Evolutionary conservation across 2,888 invertebrate species (phyloP).

Genomic region (Muscina levida): DNA sequence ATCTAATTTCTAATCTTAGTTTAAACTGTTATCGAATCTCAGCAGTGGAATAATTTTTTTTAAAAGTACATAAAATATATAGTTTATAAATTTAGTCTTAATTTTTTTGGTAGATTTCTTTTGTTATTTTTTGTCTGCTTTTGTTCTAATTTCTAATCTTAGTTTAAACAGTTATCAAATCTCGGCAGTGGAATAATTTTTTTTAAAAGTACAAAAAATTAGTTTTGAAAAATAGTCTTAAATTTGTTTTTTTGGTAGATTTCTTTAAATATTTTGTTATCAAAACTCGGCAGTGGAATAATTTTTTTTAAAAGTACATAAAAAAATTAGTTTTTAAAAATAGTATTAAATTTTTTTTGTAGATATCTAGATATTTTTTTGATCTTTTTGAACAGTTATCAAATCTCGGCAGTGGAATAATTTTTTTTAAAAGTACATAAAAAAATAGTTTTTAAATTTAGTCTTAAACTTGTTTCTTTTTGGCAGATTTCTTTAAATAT

Average conservation of each 20-base stretch:
- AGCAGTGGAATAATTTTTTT: not conserved
- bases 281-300: not conserved
- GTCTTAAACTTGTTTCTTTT: not conserved
- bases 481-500: not conserved
- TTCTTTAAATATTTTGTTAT: not conserved
- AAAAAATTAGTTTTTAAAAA: too few species aligned
- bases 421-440: not conserved
- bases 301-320: not conserved
- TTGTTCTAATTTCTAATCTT: not conserved
- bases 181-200: slow-evolving; percentile 27
- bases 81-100: too few species aligned
- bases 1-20: too few species aligned
- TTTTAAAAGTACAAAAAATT: not conserved
- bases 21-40: not conserved
- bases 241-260: too few species aligned
- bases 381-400: not conserved
- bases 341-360: too few species aligned
- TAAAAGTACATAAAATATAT: not conserved
- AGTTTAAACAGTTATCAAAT: slow-evolving; percentile 16
- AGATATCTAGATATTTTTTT: too few species aligned
- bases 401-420: slow-evolving; percentile 38
- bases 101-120: too few species aligned
- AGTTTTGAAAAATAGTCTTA: too few species aligned
- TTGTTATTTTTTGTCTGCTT: too few species aligned
- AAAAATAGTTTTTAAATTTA: not conserved